Evolutionary conservation across 2,888 invertebrate species (phyloP), one percentile per base, ranked within the genome.

Genomic region (Phalera bucephala): DNA sequence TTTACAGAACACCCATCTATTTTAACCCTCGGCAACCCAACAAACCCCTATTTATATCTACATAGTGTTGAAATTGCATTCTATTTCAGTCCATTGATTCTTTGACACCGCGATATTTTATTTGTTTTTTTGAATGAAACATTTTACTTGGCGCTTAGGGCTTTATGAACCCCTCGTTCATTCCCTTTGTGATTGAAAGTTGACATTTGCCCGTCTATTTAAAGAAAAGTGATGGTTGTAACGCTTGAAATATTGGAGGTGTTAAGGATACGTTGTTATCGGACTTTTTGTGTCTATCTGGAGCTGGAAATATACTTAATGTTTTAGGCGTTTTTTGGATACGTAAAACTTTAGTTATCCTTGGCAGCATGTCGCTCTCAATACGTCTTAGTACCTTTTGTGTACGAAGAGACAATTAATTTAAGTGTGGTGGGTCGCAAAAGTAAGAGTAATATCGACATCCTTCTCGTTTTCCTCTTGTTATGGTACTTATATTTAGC

Each of bases 1-100:
- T 50, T 42, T 39, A 22, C 21, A 55, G 43, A 46, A 36, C 4
- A 3, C 3, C 38, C 43, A 38, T 46, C 48, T 74, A 72, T 73
- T 68, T 72, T 50, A 53, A 50, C 53, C 47, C 52, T 40, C 45
- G 19, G 34, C 37, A 53, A 50, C 48, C 31, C 49, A 58, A 52
- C 42, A 14, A 31, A 33, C 33, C 51, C 45, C 65, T 71, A 74
- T 71, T 68, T 72, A 62, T 69, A 69, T 32, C 54, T 28, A 17
- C 14, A 44, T 50, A 47, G 46, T 52, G 48, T 41, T 51, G 48
- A 68, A 64, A 72, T 70, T 60, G 55, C 53, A 56, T 59, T 66
- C 65, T 78, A 74, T 72, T 71, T 62, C 47, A 45, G 62, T 36
- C 37, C 55, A 64, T 66, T 64, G 67, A 69, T 68, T 67, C 55